A percentile compares a stretch with the other conserved stretches of the same genome.
Evolutionary conservation across 2,888 invertebrate species (phyloP).

Genomic region (Eilema caniola): DNA sequence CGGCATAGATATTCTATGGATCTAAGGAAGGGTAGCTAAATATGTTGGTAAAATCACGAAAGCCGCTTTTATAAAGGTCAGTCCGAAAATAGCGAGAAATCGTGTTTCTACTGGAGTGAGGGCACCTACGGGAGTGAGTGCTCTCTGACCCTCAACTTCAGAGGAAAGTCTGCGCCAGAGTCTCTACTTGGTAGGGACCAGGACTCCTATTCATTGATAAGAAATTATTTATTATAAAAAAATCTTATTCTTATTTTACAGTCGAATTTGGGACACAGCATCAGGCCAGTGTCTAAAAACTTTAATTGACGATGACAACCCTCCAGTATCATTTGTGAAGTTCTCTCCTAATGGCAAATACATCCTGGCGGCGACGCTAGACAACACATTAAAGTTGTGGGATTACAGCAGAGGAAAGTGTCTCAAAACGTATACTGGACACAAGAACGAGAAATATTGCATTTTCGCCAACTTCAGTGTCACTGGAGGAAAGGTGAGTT

Average conservation of each 20-base stretch:
- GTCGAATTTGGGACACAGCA: conserved; percentile 99
- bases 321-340: conserved; percentile 99
- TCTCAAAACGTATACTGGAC: conserved; percentile 98
- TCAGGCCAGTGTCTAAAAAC: conserved; percentile 99
- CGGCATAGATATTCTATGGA: no score
- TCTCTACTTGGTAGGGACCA: no score
- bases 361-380: conserved; percentile 98
- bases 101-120: no score
- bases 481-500: conserved; percentile 98
- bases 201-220: no score
- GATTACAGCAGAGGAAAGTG: conserved; percentile 99
- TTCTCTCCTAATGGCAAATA: conserved; percentile 99
- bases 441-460: conserved; percentile 99
- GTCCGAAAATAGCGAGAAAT: no score
- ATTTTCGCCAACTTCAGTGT: conserved; percentile 99
- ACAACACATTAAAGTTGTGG: conserved; percentile 99
- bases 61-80: no score
- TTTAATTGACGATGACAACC: conserved; percentile 99
- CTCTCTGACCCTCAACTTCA: no score
- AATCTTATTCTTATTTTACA: conserved; percentile 71
- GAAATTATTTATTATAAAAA: background rate
- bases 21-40: no score
- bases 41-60: no score
- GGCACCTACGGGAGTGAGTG: no score
- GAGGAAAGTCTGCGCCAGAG: no score